Base-by-base conservation (phyloP, 2,113 vertebrate genomes). In the Atlantisia rogersi region DNA sequence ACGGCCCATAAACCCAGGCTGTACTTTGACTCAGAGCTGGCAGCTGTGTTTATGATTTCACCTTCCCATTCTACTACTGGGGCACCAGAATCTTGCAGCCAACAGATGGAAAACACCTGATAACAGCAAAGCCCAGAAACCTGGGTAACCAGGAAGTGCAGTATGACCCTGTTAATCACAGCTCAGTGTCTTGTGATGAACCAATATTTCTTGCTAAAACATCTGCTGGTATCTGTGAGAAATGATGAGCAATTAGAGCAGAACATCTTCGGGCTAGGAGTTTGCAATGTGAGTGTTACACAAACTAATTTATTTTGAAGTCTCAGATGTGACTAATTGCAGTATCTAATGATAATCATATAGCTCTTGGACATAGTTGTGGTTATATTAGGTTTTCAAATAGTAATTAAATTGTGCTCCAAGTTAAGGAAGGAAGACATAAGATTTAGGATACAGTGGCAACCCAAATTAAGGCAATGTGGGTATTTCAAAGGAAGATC, bases 301-400 rank as follows among this genome's bases (percentile, higher is more conserved):
- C n/a, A 69, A 65, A 85, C 5, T 3, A 26, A 86, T 83, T 67
- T 7, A 63, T 90, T 95, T 93, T 91, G 64, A 77, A 69, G 46
- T 86, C 64, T 78, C 80, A 75, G 56, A 81, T 56, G 62, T 88
- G 92, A 92, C 39, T 83, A 78, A 83, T 56, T 1, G 1, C 88
- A 92, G 0, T 75, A 73, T 50, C 58, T 82, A 86, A 84, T 50
- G 65, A 94, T 84, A 90, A 88, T 55, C 82, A 29, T 71, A 69
- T 3, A 68, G 58, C 19, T 86, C 60, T 88, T 79, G 64, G 76
- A 84, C 48, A 39, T 9, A 58, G 21, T 26, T 84, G 68, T 26
- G 16, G 62, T 63, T 94, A 32, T 65, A 55, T 39, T 94, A 82
- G 32, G 42, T 88, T 94, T 92, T 88, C 82, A 93, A 91, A 84